These are phyloP conservation scores for Chromis chromis DNA, from an alignment of 2,797 vertebrate genomes.

Conservation along the genomic window DNA sequence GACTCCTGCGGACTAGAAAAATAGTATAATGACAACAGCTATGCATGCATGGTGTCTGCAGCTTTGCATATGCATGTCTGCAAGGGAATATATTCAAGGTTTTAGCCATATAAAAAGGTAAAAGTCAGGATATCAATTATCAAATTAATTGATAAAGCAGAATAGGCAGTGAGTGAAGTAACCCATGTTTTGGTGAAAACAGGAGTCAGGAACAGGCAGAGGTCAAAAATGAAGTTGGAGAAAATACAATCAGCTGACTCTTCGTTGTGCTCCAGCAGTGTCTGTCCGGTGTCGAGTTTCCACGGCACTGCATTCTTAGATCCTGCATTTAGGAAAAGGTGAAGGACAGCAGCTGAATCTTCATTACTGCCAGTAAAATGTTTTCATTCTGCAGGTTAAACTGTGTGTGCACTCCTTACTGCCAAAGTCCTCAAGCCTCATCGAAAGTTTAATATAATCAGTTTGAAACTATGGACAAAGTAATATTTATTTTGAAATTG, in stretches of 20 bases:
- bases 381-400: slow-evolving; percentile 27
- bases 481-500: slow-evolving; percentile 80
- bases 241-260: not conserved
- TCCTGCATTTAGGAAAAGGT: slow-evolving; percentile 16
- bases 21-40: too few species aligned
- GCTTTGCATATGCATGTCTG: too few species aligned
- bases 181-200: too few species aligned
- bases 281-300: too few species aligned
- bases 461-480: slow-evolving; percentile 44
- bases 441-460: slow-evolving; percentile 66
- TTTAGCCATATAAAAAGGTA: not conserved
- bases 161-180: too few species aligned
- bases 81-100: not conserved
- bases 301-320: not conserved
- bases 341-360: slow-evolving; percentile 9
- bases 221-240: not conserved
- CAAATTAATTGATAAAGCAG: too few species aligned
- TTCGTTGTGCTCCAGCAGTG: too few species aligned
- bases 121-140: not conserved
- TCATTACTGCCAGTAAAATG: slow-evolving; percentile 15
- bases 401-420: slow-evolving; percentile 59
- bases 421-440: slow-evolving; percentile 77
- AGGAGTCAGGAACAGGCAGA: too few species aligned
- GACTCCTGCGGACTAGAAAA: too few species aligned
- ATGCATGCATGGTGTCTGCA: too few species aligned